A percentile compares a stretch with the other conserved stretches of the same genome.
Evolutionary conservation across 2,797 vertebrate genomes (phyloP).

Genomic region (Amblyopsis hoosieri): DNA sequence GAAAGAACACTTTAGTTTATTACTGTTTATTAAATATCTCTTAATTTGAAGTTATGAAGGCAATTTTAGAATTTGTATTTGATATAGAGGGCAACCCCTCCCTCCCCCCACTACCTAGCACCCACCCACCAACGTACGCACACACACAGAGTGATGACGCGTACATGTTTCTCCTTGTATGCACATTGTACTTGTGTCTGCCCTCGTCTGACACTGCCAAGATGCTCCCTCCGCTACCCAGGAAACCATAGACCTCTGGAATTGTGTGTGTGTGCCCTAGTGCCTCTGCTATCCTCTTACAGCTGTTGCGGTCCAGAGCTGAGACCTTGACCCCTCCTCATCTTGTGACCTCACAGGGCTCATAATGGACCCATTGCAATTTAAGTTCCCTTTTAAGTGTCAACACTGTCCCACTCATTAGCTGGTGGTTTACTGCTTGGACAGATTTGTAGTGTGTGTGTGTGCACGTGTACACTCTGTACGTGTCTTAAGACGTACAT

Average conservation of each 20-base stretch:
- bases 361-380: neutral
- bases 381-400: neutral
- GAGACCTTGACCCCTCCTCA: neutral
- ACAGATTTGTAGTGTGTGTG: constrained; percentile 2
- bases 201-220: constrained; percentile 24
- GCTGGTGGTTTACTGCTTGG: neutral
- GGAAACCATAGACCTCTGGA: constrained; percentile 32
- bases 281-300: neutral
- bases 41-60: too few relatives aligned
- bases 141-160: neutral
- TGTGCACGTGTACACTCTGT: constrained; percentile 1
- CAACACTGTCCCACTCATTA: neutral
- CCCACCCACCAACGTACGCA: neutral
- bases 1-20: too few relatives aligned
- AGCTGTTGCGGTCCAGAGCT: constrained; percentile 8
- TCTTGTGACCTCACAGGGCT: neutral
- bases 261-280: neutral
- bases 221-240: constrained; percentile 36
- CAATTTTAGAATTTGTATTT: too few relatives aligned
- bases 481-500: constrained; percentile 23
- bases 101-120: neutral
- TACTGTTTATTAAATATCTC: too few relatives aligned
- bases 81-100: too few relatives aligned
- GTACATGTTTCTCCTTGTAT: constrained; percentile 4
- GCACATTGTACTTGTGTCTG: constrained; percentile 9